Evolutionary conservation across 2,888 invertebrate species (phyloP).

Genomic region (Melipona bicolor): DNA sequence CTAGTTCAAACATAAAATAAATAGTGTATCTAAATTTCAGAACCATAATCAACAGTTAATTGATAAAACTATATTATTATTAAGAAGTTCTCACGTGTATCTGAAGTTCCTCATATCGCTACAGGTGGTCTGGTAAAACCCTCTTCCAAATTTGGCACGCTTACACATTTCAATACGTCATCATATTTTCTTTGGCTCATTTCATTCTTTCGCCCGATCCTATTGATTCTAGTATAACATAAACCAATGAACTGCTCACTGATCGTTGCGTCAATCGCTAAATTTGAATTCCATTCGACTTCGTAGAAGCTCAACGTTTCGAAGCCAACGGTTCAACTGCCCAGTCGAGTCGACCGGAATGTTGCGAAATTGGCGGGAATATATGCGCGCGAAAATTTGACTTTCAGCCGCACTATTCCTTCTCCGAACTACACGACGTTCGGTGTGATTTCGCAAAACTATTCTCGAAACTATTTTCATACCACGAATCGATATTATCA

Average conservation of each 20-base stretch:
- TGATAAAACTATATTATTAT: neutral
- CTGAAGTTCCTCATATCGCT: slow-evolving; percentile 35
- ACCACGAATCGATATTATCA: neutral
- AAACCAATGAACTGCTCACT: neutral
- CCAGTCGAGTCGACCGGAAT: neutral
- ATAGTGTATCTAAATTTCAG: neutral
- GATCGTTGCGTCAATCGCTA: slow-evolving; percentile 60
- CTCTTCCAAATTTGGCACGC: slow-evolving; percentile 8
- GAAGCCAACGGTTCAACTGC: neutral
- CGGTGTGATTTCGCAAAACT: too few relatives aligned
- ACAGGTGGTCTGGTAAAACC: slow-evolving; percentile 53
- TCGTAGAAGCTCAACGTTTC: slow-evolving; percentile 26
- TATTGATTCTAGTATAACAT: slow-evolving; percentile 12
- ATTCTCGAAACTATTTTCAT: neutral
- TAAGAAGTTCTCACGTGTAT: slow-evolving; percentile 11
- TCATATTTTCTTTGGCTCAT: slow-evolving; percentile 31
- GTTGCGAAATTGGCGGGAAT: neutral
- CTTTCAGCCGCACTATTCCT: neutral
- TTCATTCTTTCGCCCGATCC: slow-evolving; percentile 14
- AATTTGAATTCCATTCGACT: slow-evolving; percentile 52
- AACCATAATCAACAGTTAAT: too few relatives aligned
- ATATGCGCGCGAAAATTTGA: neutral
- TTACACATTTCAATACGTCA: slow-evolving; percentile 43
- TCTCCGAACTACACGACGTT: neutral
- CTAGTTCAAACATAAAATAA: neutral